Percentiles rank a stretch among this genome's conserved stretches.
phyloP scores from a whole-genome alignment of 2,888 invertebrate species.

The Morinoia aosen region DNA sequence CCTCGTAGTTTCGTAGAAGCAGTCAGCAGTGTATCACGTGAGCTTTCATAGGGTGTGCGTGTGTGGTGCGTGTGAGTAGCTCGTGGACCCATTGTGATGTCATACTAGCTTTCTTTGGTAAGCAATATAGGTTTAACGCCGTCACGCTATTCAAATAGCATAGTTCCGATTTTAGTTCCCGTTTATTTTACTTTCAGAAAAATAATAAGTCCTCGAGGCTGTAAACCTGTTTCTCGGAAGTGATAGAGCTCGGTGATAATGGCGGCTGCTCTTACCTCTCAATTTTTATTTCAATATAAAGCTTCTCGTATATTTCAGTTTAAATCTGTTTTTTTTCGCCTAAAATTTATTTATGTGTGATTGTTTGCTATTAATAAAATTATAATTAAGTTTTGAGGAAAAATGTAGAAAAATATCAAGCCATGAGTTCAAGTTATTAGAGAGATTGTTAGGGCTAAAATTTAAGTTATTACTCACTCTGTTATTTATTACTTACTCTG shows the following conservation, averaged over 20 bases:
- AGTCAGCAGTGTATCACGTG: neutral
- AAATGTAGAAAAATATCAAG: too few species aligned
- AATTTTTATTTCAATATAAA: neutral
- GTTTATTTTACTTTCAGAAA: neutral
- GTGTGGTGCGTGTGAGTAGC: neutral
- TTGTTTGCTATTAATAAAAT: neutral
- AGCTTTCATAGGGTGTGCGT: neutral
- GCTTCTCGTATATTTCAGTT: neutral
- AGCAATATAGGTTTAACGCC: neutral
- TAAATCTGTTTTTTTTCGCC: neutral
- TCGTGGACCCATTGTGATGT: neutral
- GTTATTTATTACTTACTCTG: too few species aligned
- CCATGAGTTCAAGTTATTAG: too few species aligned
- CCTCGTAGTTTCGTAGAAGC: neutral
- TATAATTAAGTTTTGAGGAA: too few species aligned
- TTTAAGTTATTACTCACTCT: too few species aligned
- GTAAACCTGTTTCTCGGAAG: slow-evolving; percentile 4
- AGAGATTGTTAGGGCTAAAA: too few species aligned
- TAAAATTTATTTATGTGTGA: neutral
- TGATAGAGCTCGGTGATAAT: neutral
- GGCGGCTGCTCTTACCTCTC: neutral
- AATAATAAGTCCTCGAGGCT: neutral
- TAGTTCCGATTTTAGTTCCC: neutral
- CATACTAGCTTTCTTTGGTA: neutral
- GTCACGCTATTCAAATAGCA: neutral